Evolutionary conservation across 1,140 invertebrate genomes (phyloP).

Genomic region (Vanessa atalanta): DNA sequence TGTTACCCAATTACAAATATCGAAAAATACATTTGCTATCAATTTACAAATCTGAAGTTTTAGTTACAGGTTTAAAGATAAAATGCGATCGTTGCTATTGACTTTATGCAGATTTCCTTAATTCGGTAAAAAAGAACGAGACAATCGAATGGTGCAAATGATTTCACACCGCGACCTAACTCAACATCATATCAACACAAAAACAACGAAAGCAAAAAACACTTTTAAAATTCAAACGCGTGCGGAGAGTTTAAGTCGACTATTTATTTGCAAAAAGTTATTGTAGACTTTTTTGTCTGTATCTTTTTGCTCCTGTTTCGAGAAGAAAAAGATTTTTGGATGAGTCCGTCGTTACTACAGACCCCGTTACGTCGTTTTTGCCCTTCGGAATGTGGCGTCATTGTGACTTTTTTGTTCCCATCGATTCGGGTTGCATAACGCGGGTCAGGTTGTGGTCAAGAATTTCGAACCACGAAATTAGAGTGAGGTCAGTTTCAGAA

Average conservation of each 20-base stretch:
- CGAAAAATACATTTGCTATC: too few relatives aligned
- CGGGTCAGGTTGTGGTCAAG: conserved; percentile 53
- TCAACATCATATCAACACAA: conserved; percentile 56
- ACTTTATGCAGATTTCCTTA: not conserved
- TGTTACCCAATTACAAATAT: too few relatives aligned
- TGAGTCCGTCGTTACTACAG: conserved; percentile 52
- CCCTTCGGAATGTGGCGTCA: conserved; percentile 55
- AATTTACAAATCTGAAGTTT: too few relatives aligned
- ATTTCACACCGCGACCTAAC: conserved; percentile 49
- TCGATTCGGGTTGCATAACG: conserved; percentile 55
- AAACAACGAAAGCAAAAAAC: conserved; percentile 57
- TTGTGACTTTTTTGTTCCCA: conserved; percentile 53
- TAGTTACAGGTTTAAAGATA: too few relatives aligned
- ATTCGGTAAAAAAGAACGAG: not conserved
- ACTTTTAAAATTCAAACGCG: conserved; percentile 66
- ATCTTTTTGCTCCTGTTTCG: conserved; percentile 66
- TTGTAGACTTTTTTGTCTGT: conserved; percentile 60
- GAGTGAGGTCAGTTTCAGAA: conserved; percentile 36
- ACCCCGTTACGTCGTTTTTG: conserved; percentile 68
- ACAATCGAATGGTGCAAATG: conserved; percentile 38
- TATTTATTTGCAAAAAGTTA: conserved; percentile 69
- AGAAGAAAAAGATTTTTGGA: conserved; percentile 54
- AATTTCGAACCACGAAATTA: conserved; percentile 41
- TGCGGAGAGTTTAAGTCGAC: conserved; percentile 63
- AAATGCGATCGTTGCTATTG: not conserved